Conservation (phyloP, 2,797 vertebrate species). For the Distichodus sexfasciatus region DNA sequence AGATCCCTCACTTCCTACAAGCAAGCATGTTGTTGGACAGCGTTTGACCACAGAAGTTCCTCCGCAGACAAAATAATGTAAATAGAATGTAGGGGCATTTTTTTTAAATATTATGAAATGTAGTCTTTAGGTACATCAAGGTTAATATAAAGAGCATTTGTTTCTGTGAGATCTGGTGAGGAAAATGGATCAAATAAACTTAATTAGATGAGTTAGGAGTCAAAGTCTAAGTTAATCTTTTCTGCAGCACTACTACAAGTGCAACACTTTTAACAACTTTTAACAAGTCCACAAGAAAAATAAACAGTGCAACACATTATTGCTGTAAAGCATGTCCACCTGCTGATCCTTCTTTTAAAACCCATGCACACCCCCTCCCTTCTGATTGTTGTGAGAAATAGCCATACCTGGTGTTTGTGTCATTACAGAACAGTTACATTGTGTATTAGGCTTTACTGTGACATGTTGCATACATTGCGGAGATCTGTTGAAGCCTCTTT, state of each 20-base stretch:
- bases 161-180: too few relatives aligned
- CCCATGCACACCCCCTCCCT: background rate
- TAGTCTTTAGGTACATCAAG: too few relatives aligned
- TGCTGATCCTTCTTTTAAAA: background rate
- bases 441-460: background rate
- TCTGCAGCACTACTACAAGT: too few relatives aligned
- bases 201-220: too few relatives aligned
- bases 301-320: background rate
- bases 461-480: background rate
- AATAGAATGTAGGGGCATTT: background rate
- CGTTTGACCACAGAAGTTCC: constrained; percentile 34
- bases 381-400: too few relatives aligned
- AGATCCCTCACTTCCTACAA: constrained; percentile 49
- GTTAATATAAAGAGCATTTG: too few relatives aligned
- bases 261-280: too few relatives aligned
- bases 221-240: too few relatives aligned
- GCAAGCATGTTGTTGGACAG: constrained; percentile 55
- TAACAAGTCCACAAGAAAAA: background rate
- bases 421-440: background rate
- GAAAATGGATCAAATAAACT: too few relatives aligned
- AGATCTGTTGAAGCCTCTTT: background rate
- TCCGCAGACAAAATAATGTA: constrained; percentile 39
- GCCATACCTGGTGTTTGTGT: background rate
- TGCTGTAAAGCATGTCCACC: background rate
- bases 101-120: background rate